A percentile compares a stretch with the other conserved stretches of the same genome.
Evolutionary conservation across 1,140 invertebrate species (phyloP).

Genomic region (Drosophila eugracilis): DNA sequence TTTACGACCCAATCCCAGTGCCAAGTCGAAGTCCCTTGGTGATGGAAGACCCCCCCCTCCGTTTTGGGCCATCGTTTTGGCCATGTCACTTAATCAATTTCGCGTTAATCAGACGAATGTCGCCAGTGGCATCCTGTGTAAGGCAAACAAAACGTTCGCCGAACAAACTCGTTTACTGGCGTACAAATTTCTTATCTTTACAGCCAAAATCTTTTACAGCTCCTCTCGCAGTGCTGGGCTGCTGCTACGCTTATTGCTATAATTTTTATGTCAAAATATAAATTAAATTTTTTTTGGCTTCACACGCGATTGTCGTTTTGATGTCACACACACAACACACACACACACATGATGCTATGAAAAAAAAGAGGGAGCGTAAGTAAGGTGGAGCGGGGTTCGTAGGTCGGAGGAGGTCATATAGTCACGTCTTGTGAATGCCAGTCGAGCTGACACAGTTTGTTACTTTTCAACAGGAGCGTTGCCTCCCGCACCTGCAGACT

Average conservation of each 20-base stretch:
- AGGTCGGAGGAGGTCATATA: slow-evolving; percentile 57
- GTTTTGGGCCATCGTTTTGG: slow-evolving; percentile 36
- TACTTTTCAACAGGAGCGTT: slow-evolving; percentile 70
- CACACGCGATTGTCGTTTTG: slow-evolving; percentile 82
- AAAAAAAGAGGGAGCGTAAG: slow-evolving; percentile 1
- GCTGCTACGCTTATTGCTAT: slow-evolving; percentile 72
- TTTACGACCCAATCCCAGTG: slow-evolving; percentile 21
- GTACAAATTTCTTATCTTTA: slow-evolving; percentile 60
- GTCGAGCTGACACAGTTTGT: slow-evolving; percentile 80
- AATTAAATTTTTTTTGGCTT: slow-evolving; percentile 81
- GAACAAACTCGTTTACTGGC: slow-evolving; percentile 41
- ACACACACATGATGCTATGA: background rate
- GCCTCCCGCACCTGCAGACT: slow-evolving; percentile 1
- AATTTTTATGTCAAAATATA: slow-evolving; percentile 84
- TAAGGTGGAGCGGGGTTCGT: slow-evolving; percentile 1
- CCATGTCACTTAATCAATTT: slow-evolving; percentile 81
- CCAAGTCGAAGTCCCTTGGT: background rate
- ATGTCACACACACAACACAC: slow-evolving; percentile 63
- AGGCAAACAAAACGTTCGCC: slow-evolving; percentile 61
- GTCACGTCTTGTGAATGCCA: slow-evolving; percentile 80
- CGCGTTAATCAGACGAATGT: slow-evolving; percentile 78
- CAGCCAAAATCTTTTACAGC: slow-evolving; percentile 39
- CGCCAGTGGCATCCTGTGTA: slow-evolving; percentile 74
- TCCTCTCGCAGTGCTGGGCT: slow-evolving; percentile 14
- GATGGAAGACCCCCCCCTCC: background rate